A percentile compares a stretch with the other conserved stretches of the same genome.
Conservation (phyloP, 2,888 invertebrate genomes). For the Caenorhabditis wallacei region DNA sequence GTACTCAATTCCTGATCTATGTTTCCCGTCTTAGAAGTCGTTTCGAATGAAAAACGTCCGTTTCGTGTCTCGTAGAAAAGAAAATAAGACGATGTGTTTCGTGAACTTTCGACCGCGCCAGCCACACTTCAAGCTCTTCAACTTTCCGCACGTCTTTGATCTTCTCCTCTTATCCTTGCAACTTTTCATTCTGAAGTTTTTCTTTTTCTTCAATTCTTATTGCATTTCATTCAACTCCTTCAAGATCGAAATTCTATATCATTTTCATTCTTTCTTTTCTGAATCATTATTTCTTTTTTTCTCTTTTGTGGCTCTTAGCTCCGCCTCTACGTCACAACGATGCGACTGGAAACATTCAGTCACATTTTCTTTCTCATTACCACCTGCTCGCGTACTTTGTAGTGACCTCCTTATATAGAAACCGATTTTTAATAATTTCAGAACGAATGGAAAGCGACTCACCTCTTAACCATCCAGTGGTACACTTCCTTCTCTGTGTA, state of each 20-base stretch:
- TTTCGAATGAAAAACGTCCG: background rate
- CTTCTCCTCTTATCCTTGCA: constrained; percentile 36
- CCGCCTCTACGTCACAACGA: constrained; percentile 41
- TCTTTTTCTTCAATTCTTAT: constrained; percentile 11
- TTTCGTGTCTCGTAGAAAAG: constrained; percentile 5
- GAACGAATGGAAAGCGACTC: constrained; percentile 69
- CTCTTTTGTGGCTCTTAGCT: constrained; percentile 4
- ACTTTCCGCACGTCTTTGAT: constrained; percentile 37
- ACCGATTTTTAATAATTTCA: constrained; percentile 9
- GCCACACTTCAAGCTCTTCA: constrained; percentile 47
- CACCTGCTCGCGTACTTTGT: constrained; percentile 13
- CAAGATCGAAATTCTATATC: constrained; percentile 36
- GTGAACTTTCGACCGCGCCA: constrained; percentile 51
- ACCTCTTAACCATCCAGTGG: constrained; percentile 74
- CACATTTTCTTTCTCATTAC: background rate
- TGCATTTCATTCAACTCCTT: constrained; percentile 22
- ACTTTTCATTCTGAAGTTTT: constrained; percentile 28
- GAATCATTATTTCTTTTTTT: background rate
- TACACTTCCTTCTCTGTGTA: constrained; percentile 76
- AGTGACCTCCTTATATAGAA: background rate
- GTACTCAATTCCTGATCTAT: constrained; percentile 22
- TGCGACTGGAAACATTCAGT: constrained; percentile 8
- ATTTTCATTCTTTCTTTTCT: constrained; percentile 18
- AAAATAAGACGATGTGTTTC: constrained; percentile 37
- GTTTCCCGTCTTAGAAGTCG: constrained; percentile 3